A percentile compares a stretch with the other conserved stretches of the same genome.
These are phyloP conservation scores for Speoplatyrhinus poulsoni DNA, from an alignment of 2,113 vertebrate genomes.

Conservation along the genomic window DNA sequence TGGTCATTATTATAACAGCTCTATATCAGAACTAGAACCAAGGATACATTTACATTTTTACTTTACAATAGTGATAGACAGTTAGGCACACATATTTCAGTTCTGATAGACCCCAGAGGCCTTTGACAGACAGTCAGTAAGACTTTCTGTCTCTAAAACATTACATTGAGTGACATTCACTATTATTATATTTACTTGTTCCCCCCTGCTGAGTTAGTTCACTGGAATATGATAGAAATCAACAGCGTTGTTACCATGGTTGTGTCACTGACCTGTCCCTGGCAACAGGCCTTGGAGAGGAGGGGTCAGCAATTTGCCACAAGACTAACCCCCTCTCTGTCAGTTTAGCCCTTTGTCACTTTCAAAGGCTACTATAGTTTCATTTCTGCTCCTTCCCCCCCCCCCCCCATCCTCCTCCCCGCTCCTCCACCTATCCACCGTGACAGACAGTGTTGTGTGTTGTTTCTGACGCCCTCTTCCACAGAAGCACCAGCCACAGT, in stretches of 20 bases:
- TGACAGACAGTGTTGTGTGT: background rate
- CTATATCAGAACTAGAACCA: background rate
- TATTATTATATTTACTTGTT: background rate
- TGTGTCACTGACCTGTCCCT: conserved; percentile 21
- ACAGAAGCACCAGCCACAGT: conserved; percentile 29
- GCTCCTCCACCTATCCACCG: background rate
- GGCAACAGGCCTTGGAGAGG: conserved; percentile 45
- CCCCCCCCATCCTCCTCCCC: background rate
- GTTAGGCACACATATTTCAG: background rate
- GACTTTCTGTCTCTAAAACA: too few species aligned
- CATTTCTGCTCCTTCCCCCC: too few species aligned
- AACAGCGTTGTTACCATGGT: conserved; percentile 5
- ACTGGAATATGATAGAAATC: conserved; percentile 20
- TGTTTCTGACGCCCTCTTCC: conserved; percentile 26
- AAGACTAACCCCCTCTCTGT: conserved; percentile 6
- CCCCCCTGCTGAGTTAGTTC: background rate
- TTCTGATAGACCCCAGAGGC: too few species aligned
- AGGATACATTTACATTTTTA: background rate
- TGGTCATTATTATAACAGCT: background rate
- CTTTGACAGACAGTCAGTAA: too few species aligned
- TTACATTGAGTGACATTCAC: too few species aligned
- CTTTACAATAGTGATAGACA: background rate
- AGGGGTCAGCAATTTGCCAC: conserved; percentile 15
- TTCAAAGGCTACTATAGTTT: background rate
- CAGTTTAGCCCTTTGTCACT: background rate